Conservation (phyloP, 2,113 vertebrate genomes). For the human (Homo sapiens) region GRCh38 chrX:99660501-99661000, state of each 20-base stretch:
- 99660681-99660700: neutral
- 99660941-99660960: neutral
- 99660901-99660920: conserved; percentile 46
- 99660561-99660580: neutral
- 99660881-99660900: conserved; percentile 31
- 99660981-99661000: neutral
- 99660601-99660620: neutral
- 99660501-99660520: neutral
- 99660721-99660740: conserved; percentile 11
- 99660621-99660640: conserved; percentile 5
- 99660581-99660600: neutral
- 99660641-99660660: conserved; percentile 31
- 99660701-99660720: conserved; percentile 21
- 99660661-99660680: neutral
- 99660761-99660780: conserved; percentile 58
- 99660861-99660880: neutral
- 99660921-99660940: neutral
- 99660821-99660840: conserved; percentile 53
- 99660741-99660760: conserved; percentile 58
- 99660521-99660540: neutral
- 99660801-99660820: neutral
- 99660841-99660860: conserved; percentile 14
- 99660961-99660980: conserved; percentile 8
- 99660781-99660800: neutral
- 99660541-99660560: neutral